A percentile compares a stretch with the other conserved stretches of the same genome.
Conservation (phyloP, 2,888 invertebrate genomes). For the Tolmerus cingulatus region DNA sequence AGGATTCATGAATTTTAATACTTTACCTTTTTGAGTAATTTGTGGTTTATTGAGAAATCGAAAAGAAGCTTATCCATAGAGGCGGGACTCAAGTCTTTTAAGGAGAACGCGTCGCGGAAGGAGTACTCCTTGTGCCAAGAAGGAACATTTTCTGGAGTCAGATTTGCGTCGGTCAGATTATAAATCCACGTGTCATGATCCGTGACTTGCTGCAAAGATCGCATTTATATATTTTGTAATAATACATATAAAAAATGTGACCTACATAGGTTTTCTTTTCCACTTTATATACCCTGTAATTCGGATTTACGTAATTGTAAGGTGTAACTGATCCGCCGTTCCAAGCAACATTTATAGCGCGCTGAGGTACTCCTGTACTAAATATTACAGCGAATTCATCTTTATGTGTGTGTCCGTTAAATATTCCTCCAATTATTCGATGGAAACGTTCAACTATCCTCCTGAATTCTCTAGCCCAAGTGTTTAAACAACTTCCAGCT, state of each 20-base stretch:
- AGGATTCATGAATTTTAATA: not conserved
- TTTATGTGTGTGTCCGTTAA: conserved; percentile 82
- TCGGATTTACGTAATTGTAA: conserved; percentile 78
- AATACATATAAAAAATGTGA: conserved; percentile 47
- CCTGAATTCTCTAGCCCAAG: conserved; percentile 77
- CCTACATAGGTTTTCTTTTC: conserved; percentile 70
- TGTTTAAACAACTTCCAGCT: conserved; percentile 69
- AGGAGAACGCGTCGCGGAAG: conserved; percentile 73
- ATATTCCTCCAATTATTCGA: conserved; percentile 78
- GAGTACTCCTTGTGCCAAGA: conserved; percentile 79
- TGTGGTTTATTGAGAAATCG: conserved; percentile 65
- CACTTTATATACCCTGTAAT: conserved; percentile 78
- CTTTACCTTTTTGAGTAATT: conserved; percentile 54
- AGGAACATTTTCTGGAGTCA: conserved; percentile 67
- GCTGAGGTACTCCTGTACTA: conserved; percentile 56
- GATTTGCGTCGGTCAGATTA: conserved; percentile 78
- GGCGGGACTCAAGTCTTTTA: conserved; percentile 69
- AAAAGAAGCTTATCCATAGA: conserved; percentile 71
- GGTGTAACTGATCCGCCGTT: conserved; percentile 85
- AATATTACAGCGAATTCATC: conserved; percentile 80
- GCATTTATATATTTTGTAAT: not conserved
- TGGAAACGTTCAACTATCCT: conserved; percentile 76
- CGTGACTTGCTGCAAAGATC: conserved; percentile 67
- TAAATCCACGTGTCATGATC: conserved; percentile 77
- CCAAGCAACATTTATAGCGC: conserved; percentile 75